Base-by-base conservation (phyloP, 2,888 invertebrate species). In the Drosophila imparisetae region DNA sequence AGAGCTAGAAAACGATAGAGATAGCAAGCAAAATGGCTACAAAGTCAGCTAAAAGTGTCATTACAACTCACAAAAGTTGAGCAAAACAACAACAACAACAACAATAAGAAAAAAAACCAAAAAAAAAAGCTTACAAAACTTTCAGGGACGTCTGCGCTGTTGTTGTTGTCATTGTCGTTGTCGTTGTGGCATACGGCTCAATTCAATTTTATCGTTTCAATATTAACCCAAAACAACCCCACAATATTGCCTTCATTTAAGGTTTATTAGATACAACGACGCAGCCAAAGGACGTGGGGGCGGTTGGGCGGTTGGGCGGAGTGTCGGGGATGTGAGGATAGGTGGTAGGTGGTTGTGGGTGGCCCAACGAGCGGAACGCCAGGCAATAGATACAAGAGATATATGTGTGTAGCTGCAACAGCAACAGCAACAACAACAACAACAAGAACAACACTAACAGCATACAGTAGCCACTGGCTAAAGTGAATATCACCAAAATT, bases 171-270 rank as follows among this genome's bases (percentile, higher is more conserved):
- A 54, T 27, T 72, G 57, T 55, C 64, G 50, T 36, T 72, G 57
- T 55, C 64, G 50, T 36, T 69, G 68, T 58, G 88, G 80, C 86
- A 80, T 72, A 76, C 70, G 85, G 81, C 90, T 84, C 91, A 91
- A 91, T 90, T 90, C 81, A 89, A 86, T 91, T 91, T 91, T 92
- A 91, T 91, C 91, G 90, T 90, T 90, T 90, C 90, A 86, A 86
- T 86, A 91, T 91, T 90, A 90, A 92, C 91, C 91, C 90, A 90
- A 91, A 91, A 91, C 83, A 91, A 86, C 90, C 90, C 91, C 91
- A 88, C 90, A 91, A 91, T 90, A 91, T 91, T 91, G 91, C 90
- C 90, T 89, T 89, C 91, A 91, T 91, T 91, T 91, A 91, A 91
- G 91, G 91, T 91, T 91, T 91, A 91, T 91, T 91, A 90, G 89